Evolutionary conservation across 2,888 invertebrate species (phyloP).

Genomic region (Agriopis aurantiaria): DNA sequence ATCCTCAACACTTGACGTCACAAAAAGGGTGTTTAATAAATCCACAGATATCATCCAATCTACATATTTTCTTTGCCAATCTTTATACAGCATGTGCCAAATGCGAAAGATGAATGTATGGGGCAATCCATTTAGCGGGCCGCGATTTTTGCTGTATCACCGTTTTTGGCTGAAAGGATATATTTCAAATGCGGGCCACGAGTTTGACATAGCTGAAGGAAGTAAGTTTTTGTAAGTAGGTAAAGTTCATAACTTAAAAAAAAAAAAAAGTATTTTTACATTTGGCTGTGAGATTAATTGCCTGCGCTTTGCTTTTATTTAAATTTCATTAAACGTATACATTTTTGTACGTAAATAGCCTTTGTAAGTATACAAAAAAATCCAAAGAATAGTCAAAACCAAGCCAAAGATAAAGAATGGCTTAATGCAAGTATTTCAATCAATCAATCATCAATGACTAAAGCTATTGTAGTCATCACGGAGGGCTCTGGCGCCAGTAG

Average conservation of each 20-base stretch:
- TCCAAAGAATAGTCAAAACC: too few species aligned
- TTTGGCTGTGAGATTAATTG: too few species aligned
- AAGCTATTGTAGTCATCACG: too few species aligned
- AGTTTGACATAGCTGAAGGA: slow-evolving; percentile 9
- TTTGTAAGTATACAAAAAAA: too few species aligned
- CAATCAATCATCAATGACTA: too few species aligned
- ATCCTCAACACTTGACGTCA: not conserved
- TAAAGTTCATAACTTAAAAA: not conserved
- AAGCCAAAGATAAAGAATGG: too few species aligned
- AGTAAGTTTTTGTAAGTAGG: not conserved
- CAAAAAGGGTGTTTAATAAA: slow-evolving; percentile 33
- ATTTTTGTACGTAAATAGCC: too few species aligned
- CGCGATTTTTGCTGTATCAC: slow-evolving; percentile 32
- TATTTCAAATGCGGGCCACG: slow-evolving; percentile 24
- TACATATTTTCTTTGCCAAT: slow-evolving; percentile 34
- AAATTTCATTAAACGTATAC: too few species aligned
- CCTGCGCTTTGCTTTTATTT: too few species aligned
- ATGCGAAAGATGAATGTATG: slow-evolving; percentile 33
- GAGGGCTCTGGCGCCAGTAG: too few species aligned
- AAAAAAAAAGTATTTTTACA: too few species aligned
- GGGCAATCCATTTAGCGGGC: slow-evolving; percentile 31
- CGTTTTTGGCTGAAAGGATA: slow-evolving; percentile 26
- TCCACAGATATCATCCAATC: slow-evolving; percentile 31
- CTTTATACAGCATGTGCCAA: slow-evolving; percentile 36
- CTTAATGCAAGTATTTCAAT: too few species aligned